Conservation (phyloP, 2,888 invertebrate genomes). For the Trypoxylon attenuatum region DNA sequence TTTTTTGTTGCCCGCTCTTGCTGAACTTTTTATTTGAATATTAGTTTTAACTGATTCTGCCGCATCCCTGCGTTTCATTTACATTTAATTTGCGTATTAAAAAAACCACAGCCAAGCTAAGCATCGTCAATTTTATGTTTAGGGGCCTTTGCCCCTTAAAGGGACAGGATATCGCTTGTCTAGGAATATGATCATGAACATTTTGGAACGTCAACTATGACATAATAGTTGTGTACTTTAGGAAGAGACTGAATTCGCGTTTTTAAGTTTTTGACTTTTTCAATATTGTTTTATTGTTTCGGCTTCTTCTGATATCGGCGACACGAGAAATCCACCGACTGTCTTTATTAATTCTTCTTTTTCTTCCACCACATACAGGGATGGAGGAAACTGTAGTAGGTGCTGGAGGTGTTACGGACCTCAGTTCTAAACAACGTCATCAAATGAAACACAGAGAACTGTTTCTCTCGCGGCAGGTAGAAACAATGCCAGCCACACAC, state of each 20-base stretch:
- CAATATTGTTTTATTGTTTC: too few species aligned
- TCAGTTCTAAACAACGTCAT: slow-evolving; percentile 91
- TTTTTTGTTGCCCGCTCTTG: slow-evolving; percentile 65
- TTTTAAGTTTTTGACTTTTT: too few species aligned
- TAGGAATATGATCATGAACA: too few species aligned
- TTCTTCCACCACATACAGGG: slow-evolving; percentile 70
- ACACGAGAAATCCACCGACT: too few species aligned
- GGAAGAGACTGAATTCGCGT: too few species aligned
- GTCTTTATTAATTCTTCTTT: too few species aligned
- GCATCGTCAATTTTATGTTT: slow-evolving; percentile 27
- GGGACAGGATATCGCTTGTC: too few species aligned
- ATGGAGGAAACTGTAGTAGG: slow-evolving; percentile 75
- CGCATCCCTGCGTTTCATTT: slow-evolving; percentile 57
- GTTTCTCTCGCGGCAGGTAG: slow-evolving; percentile 97
- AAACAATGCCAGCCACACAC: slow-evolving; percentile 98
- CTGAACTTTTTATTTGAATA: slow-evolving; percentile 63
- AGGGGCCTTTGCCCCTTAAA: too few species aligned
- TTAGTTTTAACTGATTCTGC: slow-evolving; percentile 62
- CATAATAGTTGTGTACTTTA: too few species aligned
- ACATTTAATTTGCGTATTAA: slow-evolving; percentile 41
- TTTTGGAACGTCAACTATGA: too few species aligned
- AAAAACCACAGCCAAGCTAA: not conserved
- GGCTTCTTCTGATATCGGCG: too few species aligned
- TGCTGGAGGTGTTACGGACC: slow-evolving; percentile 79
- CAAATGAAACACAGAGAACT: slow-evolving; percentile 98